Conservation (phyloP, 2,113 vertebrate genomes). For the Neogobius melanostomus region DNA sequence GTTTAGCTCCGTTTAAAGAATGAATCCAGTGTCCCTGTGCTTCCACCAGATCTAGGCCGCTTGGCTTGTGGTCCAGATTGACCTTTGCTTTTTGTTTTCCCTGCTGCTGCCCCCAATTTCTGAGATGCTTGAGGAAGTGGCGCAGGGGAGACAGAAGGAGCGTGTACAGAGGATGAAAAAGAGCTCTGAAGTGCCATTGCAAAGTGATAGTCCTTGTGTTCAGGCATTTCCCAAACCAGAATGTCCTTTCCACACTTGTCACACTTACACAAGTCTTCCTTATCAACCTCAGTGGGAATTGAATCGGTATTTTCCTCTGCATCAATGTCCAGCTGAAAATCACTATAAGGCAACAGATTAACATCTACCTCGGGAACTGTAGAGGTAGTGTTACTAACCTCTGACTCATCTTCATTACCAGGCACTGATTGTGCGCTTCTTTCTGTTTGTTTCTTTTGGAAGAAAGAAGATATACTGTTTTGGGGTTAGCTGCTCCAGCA, state of each 20-base stretch:
- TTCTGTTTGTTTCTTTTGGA: conserved; percentile 64
- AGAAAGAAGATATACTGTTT: conserved; percentile 66
- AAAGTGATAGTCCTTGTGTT: conserved; percentile 94
- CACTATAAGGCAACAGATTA: conserved; percentile 13
- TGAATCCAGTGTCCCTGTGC: conserved; percentile 80
- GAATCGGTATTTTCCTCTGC: background rate
- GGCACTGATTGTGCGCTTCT: conserved; percentile 18
- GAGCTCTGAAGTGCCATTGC: conserved; percentile 90
- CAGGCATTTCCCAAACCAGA: conserved; percentile 88
- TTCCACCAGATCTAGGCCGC: conserved; percentile 66
- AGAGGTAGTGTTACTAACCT: background rate
- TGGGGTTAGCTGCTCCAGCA: conserved; percentile 3
- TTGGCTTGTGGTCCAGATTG: conserved; percentile 77
- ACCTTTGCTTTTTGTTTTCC: conserved; percentile 79
- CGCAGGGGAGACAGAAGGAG: conserved; percentile 16
- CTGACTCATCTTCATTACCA: background rate
- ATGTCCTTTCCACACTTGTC: conserved; percentile 85
- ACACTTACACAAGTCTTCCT: conserved; percentile 80
- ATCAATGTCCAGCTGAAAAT: background rate
- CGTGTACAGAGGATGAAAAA: conserved; percentile 62
- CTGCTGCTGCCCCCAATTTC: conserved; percentile 20
- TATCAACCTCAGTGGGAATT: conserved; percentile 11
- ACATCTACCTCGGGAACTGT: conserved; percentile 4
- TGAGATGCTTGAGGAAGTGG: conserved; percentile 19
- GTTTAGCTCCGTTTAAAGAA: conserved; percentile 84